Conservation (phyloP, 2,113 vertebrate species). For the Phylloscopus trochiloides region DNA sequence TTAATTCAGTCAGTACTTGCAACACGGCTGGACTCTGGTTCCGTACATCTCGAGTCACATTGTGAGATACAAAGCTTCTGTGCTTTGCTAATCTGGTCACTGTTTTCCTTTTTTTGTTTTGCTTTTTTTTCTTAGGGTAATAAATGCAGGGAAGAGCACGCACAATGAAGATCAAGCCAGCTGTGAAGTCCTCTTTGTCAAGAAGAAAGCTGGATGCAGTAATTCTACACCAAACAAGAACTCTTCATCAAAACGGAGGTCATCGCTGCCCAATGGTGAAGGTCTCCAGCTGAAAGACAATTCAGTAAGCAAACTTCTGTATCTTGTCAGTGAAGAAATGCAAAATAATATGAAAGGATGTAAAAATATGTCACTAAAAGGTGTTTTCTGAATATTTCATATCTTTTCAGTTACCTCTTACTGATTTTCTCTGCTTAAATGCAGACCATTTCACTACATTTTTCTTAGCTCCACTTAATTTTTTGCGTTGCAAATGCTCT, state of each 20-base stretch:
- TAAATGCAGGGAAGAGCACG: conserved; percentile 95
- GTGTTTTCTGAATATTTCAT: not conserved
- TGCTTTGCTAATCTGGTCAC: not conserved
- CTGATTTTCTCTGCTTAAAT: not conserved
- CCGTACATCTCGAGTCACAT: accelerated
- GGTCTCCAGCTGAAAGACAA: conserved; percentile 82
- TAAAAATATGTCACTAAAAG: not conserved
- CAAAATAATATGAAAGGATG: not conserved
- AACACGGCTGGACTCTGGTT: not conserved
- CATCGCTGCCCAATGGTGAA: conserved; percentile 91
- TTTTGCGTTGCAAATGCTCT: not conserved
- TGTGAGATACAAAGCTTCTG: not conserved
- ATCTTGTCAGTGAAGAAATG: not conserved
- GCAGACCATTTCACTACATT: not conserved
- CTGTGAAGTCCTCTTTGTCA: conserved; percentile 90
- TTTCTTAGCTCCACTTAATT: not conserved
- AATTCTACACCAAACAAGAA: conserved; percentile 82
- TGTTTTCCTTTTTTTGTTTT: not conserved
- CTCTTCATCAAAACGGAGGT: conserved; percentile 81
- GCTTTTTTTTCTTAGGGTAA: conserved; percentile 79
- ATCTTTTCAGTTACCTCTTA: not conserved
- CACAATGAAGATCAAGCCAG: conserved; percentile 98
- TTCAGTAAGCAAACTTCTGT: conserved; percentile 71
- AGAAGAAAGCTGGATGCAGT: conserved; percentile 78
- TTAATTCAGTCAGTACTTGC: not conserved